A percentile compares a stretch with the other conserved stretches of the same genome.
Evolutionary conservation across 2,888 invertebrate species (phyloP).

Genomic region (Stictocephala bisonia): DNA sequence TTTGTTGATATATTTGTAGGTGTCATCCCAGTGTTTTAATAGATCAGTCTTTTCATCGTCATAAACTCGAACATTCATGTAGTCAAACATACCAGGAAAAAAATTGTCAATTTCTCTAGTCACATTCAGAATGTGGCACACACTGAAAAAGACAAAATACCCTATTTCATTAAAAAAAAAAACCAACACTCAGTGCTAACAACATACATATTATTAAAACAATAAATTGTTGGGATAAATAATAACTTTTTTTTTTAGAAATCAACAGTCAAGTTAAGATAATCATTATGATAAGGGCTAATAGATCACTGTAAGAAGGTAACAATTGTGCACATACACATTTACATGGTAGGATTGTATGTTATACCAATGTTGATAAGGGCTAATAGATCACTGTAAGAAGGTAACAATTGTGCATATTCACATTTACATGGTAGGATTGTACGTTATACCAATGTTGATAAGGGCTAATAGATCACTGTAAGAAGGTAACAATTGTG

Average conservation of each 20-base stretch:
- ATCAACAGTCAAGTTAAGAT: no score
- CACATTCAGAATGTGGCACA: conserved; percentile 96
- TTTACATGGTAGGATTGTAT: no score
- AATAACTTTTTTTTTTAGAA: background rate
- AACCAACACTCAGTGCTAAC: conserved; percentile 23
- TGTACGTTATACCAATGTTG: no score
- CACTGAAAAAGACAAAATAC: conserved; percentile 71
- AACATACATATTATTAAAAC: background rate
- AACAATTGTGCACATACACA: no score
- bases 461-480: no score
- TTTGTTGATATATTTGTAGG: conserved; percentile 95
- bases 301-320: no score
- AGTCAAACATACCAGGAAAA: conserved; percentile 96
- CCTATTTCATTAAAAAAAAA: conserved; percentile 48
- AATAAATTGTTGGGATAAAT: background rate
- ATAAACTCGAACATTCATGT: conserved; percentile 95
- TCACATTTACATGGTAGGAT: no score
- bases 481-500: no score
- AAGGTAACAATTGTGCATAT: no score
- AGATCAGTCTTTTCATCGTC: conserved; percentile 98
- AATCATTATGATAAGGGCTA: no score
- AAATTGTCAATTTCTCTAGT: conserved; percentile 99
- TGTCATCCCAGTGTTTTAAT: conserved; percentile 97
- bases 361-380: no score
- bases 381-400: no score